These are phyloP conservation scores for Platyscapa corneri DNA, from an alignment of 1,140 invertebrate species.

Conservation along the genomic window DNA sequence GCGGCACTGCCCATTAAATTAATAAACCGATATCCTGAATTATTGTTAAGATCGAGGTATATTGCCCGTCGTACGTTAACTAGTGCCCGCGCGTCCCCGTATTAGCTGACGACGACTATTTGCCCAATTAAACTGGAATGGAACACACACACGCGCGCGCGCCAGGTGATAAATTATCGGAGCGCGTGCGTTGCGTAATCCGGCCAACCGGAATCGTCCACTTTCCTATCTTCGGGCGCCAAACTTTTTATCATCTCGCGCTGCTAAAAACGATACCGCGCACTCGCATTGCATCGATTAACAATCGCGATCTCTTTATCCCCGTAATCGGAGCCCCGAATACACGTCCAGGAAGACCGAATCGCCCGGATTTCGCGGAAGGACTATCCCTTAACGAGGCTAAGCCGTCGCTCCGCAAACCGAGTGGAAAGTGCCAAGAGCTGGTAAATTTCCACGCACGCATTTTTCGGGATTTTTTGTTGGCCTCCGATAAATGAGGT, in stretches of 20 bases:
- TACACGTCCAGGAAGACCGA: too few relatives aligned
- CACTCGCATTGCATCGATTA: background rate
- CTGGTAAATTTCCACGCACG: conserved; percentile 38
- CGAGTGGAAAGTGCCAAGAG: conserved; percentile 41
- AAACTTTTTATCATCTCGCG: background rate
- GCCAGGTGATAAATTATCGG: background rate
- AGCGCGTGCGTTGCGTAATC: background rate
- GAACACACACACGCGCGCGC: too few relatives aligned
- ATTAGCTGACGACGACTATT: too few relatives aligned
- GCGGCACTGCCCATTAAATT: too few relatives aligned
- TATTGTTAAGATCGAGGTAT: too few relatives aligned
- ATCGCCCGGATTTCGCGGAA: too few relatives aligned
- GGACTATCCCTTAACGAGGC: too few relatives aligned
- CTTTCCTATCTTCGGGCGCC: background rate
- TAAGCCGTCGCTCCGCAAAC: too few relatives aligned
- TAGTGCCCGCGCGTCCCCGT: background rate
- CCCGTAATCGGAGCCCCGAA: background rate
- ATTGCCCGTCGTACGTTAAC: too few relatives aligned
- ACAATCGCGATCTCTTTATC: background rate
- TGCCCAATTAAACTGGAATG: conserved; percentile 1
- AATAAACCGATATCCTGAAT: too few relatives aligned
- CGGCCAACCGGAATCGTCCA: background rate
- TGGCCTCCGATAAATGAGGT: background rate
- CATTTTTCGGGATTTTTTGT: background rate
- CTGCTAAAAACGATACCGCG: too few relatives aligned